Evolutionary conservation across 2,113 vertebrate species (phyloP), one percentile per base, ranked within the genome.

Genomic region (Mormyrus lacerda): DNA sequence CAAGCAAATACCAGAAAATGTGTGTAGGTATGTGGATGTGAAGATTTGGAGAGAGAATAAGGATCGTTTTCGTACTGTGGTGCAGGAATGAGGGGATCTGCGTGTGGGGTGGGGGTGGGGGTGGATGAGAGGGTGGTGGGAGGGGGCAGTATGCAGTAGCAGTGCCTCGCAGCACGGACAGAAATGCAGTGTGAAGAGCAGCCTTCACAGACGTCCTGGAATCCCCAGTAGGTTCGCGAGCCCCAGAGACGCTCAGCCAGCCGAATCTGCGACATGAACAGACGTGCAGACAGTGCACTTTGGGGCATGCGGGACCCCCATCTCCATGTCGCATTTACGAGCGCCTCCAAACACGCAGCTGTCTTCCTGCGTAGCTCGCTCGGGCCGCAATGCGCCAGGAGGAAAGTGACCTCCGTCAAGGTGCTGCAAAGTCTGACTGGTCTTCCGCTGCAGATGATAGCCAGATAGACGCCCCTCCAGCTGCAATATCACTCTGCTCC

Each of bases 351-450:
- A 9, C 44, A 7, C 21, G 24, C 82, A 6, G 11, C 42, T 21
- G 44, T 48, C 17, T 85, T 47, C 44, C 45, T 87, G 85, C 17
- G 19, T 48, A 35, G 48, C 27, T 35, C 24, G 48, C 58, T 9
- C 48, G 19, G 27, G 27, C 85, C 17, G 85, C 85, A 87, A 27
- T 55, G 50, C 85, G 27, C 48, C 85, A 87, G 85, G 73, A 15
- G 48, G 51, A 87, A 53, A 55, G 27, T 87, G 48, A 53, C 85
- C 85, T 87, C 85, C 50, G 31, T 27, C 27, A 55, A 87, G 85
- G 31, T 55, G 50, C 50, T 87, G 31, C 31, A 42, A 53, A 35
- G 50, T 87, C 85, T 87, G 85, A 53, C 27, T 55, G 48, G 50
- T 87, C 27, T 19, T 87, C 50, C 8, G 27, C 85, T 39, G 85